These are phyloP conservation scores for Apodemus sylvaticus DNA, from an alignment of 2,113 vertebrate genomes.

Conservation along the genomic window DNA sequence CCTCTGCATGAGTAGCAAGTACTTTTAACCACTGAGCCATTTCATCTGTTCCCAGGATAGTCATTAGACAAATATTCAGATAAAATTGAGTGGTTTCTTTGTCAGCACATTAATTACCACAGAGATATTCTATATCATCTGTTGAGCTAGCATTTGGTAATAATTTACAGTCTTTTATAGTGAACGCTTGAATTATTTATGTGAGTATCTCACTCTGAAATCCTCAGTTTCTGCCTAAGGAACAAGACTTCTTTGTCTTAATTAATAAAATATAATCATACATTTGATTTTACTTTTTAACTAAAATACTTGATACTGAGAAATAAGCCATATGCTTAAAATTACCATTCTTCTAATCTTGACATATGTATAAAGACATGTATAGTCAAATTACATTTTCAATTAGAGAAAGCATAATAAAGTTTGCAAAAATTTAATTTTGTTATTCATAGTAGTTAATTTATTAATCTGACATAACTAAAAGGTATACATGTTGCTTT, in stretches of 20 bases:
- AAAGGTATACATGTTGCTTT: background rate
- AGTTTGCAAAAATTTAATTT: background rate
- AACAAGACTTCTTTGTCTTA: background rate
- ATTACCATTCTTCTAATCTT: background rate
- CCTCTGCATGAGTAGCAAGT: background rate
- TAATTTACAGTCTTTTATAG: background rate
- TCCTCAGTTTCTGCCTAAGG: background rate
- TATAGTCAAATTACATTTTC: slow-evolving; percentile 30
- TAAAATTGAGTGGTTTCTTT: background rate
- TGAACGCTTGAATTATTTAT: slow-evolving; percentile 32
- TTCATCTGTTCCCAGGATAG: background rate
- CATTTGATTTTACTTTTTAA: slow-evolving; percentile 1
- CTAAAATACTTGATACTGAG: background rate
- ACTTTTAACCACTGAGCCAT: background rate
- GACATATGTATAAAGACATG: background rate
- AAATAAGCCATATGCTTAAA: background rate
- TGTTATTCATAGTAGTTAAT: background rate
- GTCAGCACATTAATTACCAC: background rate
- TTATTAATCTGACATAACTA: background rate
- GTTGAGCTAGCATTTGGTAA: background rate
- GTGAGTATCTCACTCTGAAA: background rate
- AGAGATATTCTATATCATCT: background rate
- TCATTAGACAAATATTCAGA: background rate
- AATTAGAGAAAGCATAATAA: background rate
- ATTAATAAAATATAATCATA: slow-evolving; percentile 1